Evolutionary conservation across 2,888 invertebrate species (phyloP).

Genomic region (Papilio protenor): DNA sequence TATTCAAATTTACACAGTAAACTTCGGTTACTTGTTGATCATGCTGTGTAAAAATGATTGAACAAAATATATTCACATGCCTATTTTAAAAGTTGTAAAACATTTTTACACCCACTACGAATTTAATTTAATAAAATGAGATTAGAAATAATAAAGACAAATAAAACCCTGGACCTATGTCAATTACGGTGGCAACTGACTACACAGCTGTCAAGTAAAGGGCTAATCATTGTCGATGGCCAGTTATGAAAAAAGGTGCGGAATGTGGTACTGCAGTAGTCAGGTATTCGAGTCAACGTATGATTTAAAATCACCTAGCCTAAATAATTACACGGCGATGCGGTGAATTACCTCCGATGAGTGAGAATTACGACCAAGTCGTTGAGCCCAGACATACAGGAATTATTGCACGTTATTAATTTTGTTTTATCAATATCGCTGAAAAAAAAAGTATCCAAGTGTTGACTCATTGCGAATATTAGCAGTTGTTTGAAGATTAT

Average conservation of each 20-base stretch:
- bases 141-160: not conserved
- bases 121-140: not conserved
- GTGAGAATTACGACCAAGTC: conserved; percentile 17
- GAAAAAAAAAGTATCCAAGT: not conserved
- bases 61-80: too few species aligned
- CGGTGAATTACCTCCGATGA: conserved; percentile 11
- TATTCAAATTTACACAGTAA: not conserved
- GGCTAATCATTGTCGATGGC: not conserved
- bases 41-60: not conserved
- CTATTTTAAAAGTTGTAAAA: not conserved
- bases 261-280: not conserved
- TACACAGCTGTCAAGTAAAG: conserved; percentile 1
- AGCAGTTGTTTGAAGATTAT: not conserved
- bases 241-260: conserved; percentile 4
- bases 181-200: conserved; percentile 1
- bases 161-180: not conserved
- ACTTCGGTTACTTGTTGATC: not conserved
- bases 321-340: conserved; percentile 11
- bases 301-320: conserved; percentile 19
- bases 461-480: not conserved
- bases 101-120: not conserved
- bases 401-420: not conserved
- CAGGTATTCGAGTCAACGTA: conserved; percentile 12
- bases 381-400: not conserved
- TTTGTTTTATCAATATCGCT: not conserved